Percentiles rank a stretch among this genome's conserved stretches.
Evolutionary conservation across 2,797 vertebrate species (phyloP).

Genomic region (Syngnathus acus): DNA sequence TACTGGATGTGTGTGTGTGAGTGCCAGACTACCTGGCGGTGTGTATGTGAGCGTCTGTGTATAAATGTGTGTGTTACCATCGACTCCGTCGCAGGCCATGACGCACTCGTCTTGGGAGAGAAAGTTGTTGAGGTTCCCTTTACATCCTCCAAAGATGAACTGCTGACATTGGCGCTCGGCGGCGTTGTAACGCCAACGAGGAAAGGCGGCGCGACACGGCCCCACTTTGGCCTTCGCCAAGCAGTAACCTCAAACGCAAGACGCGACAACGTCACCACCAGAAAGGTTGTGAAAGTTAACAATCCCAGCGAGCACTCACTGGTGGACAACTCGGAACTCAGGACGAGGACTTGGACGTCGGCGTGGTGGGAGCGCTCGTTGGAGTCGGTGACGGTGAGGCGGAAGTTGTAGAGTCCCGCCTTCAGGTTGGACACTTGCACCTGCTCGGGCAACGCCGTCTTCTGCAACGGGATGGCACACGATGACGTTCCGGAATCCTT

Average conservation of each 20-base stretch:
- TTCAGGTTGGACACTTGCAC: conserved; percentile 70
- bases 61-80: conserved; percentile 34
- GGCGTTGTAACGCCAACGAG: conserved; percentile 79
- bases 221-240: conserved; percentile 74
- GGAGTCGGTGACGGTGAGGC: conserved; percentile 71
- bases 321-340: conserved; percentile 69
- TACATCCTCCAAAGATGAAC: conserved; percentile 71
- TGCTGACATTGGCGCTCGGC: conserved; percentile 54
- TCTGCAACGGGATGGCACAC: conserved; percentile 44
- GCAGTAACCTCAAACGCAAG: conserved; percentile 71
- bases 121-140: conserved; percentile 85
- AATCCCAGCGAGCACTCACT: conserved; percentile 61
- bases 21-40: neutral
- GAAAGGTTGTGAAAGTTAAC: too few species aligned
- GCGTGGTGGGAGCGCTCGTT: conserved; percentile 48
- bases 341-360: conserved; percentile 71
- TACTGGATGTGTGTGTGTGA: conserved; percentile 20
- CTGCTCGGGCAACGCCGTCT: conserved; percentile 60
- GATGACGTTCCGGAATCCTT: neutral
- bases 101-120: conserved; percentile 71
- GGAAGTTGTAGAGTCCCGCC: conserved; percentile 73
- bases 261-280: too few species aligned
- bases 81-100: conserved; percentile 67
- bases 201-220: conserved; percentile 80
- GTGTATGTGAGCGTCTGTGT: neutral